Conservation (phyloP, 2,888 invertebrate genomes). For the Cancer borealis region DNA sequence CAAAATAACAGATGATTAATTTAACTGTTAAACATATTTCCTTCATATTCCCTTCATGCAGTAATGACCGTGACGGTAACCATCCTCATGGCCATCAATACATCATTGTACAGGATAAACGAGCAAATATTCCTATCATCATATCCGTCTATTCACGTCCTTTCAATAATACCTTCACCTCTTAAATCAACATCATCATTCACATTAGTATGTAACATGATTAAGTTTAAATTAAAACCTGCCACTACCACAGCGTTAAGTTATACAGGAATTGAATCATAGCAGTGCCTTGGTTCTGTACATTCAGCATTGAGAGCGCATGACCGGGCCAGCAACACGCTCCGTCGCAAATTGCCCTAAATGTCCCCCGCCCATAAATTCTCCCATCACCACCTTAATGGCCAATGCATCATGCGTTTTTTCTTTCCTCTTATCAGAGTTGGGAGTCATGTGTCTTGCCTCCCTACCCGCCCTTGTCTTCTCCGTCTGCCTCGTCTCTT, state of each 20-base stretch:
- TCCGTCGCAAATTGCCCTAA: conserved; percentile 34
- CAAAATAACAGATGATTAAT: no score
- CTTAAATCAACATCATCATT: not conserved
- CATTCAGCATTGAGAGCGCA: not conserved
- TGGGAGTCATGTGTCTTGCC: conserved; percentile 40
- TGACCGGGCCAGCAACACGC: not conserved
- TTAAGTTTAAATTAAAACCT: not conserved
- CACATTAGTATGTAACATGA: not conserved
- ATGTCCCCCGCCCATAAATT: conserved; percentile 34
- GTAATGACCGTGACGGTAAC: no score
- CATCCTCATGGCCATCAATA: no score
- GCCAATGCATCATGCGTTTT: conserved; percentile 37
- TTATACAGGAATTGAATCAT: not conserved
- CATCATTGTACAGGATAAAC: no score
- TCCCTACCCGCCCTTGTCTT: conserved; percentile 29
- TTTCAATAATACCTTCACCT: not conserved
- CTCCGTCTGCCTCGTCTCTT: conserved; percentile 24
- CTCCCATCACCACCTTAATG: conserved; percentile 40
- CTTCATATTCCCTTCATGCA: no score
- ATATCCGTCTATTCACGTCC: no score
- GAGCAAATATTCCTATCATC: no score
- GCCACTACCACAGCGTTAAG: not conserved
- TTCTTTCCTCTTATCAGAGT: conserved; percentile 27
- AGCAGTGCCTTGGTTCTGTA: not conserved
- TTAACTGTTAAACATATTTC: no score